phyloP scores from a whole-genome alignment of 37 sponge, comb jelly and placozoan genomes.

The Corticium candelabrum region DNA sequence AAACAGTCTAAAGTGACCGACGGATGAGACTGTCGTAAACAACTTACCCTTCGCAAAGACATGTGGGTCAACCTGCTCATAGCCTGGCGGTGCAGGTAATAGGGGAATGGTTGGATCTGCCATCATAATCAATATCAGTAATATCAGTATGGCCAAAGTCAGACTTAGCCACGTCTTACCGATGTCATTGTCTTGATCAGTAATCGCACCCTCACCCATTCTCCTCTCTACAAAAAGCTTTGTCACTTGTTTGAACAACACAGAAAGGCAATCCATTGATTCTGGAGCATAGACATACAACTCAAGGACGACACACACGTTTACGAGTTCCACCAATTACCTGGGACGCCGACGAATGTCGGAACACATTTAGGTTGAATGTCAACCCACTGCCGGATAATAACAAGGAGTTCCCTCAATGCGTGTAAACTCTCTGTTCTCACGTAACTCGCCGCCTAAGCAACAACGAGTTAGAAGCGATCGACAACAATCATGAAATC shows the following conservation, averaged over 20 bases:
- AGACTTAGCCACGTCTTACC: not conserved
- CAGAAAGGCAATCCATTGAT: not conserved
- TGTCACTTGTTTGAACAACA: not conserved
- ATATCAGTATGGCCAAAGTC: too few species aligned
- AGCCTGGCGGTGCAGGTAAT: not conserved
- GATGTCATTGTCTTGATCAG: not conserved
- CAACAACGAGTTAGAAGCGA: too few species aligned
- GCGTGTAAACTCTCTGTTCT: not conserved
- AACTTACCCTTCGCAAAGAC: too few species aligned
- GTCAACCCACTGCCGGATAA: not conserved
- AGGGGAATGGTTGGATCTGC: not conserved
- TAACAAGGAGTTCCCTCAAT: not conserved
- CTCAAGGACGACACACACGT: not conserved
- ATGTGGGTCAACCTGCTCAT: too few species aligned
- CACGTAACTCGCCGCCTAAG: not conserved
- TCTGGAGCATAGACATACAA: not conserved
- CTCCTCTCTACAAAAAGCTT: not conserved
- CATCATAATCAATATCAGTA: too few species aligned
- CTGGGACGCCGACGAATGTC: not conserved
- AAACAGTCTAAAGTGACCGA: too few species aligned
- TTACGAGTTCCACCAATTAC: not conserved
- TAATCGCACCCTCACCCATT: not conserved
- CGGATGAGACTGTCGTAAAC: too few species aligned
- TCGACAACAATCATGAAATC: not conserved
- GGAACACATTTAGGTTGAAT: not conserved